phyloP scores from a whole-genome alignment of 2,797 vertebrate species.

The Cossypha heuglini region DNA sequence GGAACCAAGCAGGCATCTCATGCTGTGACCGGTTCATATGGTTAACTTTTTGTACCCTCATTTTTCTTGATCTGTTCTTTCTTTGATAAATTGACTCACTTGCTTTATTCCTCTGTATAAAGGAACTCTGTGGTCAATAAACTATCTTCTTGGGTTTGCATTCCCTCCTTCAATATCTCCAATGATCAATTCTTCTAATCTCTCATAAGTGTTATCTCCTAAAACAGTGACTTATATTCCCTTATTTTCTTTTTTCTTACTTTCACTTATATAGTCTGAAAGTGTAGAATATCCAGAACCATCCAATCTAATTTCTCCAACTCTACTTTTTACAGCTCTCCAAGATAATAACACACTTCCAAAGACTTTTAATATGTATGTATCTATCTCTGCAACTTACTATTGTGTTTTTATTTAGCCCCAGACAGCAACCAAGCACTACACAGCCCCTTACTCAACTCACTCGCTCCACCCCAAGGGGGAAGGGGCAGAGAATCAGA shows the following conservation, averaged over 20 bases:
- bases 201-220: neutral
- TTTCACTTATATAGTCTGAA: neutral
- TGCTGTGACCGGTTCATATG: neutral
- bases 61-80: neutral
- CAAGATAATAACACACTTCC: neutral
- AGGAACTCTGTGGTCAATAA: neutral
- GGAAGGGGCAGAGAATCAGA: neutral
- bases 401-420: neutral
- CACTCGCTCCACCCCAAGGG: accelerated
- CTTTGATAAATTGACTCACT: neutral
- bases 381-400: neutral
- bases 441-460: accelerated
- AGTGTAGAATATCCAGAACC: neutral
- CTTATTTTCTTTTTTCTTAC: neutral
- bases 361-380: neutral
- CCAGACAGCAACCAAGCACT: neutral
- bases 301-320: neutral
- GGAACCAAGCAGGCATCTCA: neutral
- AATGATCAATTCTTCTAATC: neutral
- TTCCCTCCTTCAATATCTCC: neutral
- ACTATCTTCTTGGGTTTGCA: neutral
- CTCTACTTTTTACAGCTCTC: neutral
- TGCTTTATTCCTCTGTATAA: neutral
- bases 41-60: neutral
- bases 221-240: neutral